Percentiles rank a stretch among this genome's conserved stretches.
Evolutionary conservation across 2,113 vertebrate genomes (phyloP).

Genomic region (Lepidothrix coronata): DNA sequence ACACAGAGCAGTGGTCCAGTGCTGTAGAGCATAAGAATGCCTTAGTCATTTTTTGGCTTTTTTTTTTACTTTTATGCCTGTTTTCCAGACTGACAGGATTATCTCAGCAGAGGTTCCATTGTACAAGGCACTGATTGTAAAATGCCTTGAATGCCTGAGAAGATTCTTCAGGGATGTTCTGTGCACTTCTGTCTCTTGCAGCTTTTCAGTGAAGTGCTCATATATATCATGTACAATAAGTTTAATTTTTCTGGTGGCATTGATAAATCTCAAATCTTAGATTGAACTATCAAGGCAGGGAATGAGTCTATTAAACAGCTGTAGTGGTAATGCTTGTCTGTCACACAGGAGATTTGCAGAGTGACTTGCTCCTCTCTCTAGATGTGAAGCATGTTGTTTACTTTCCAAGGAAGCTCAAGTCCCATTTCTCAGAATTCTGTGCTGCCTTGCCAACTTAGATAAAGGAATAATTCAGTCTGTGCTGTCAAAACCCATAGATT

Average conservation of each 20-base stretch:
- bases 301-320: neutral
- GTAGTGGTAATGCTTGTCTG: neutral
- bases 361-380: neutral
- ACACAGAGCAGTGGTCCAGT: neutral
- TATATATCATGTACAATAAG: neutral
- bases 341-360: neutral
- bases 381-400: neutral
- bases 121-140: neutral
- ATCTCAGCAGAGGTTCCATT: neutral
- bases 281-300: neutral
- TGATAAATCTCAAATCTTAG: neutral
- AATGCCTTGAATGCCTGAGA: neutral
- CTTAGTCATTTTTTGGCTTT: neutral
- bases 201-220: neutral
- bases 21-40: neutral
- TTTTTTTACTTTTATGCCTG: neutral
- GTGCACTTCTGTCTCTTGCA: neutral
- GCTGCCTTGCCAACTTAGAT: slow-evolving; percentile 21
- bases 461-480: neutral
- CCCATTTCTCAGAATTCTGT: neutral
- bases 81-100: neutral
- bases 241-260: neutral
- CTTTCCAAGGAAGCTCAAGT: slow-evolving; percentile 13
- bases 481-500: slow-evolving; percentile 14
- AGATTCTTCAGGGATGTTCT: neutral